Evolutionary conservation across 2,888 invertebrate genomes (phyloP), one percentile per base, ranked within the genome.

Genomic region (Platycheirus rosarum): DNA sequence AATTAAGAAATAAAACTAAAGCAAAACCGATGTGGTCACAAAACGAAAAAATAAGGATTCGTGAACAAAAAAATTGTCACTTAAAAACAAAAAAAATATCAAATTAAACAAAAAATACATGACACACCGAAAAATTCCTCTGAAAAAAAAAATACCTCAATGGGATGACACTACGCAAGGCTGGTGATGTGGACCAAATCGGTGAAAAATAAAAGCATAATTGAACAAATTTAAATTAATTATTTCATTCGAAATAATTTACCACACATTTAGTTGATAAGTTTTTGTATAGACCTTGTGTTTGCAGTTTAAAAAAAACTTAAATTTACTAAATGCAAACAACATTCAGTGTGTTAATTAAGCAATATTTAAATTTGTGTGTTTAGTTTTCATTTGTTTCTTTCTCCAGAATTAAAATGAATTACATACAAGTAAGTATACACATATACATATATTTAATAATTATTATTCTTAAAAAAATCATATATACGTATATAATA

Each of bases 171-270:
- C 65, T 71, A 71, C 79, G 73, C 79, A 84, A 84, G 86, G 89
- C 89, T 89, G 90, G 90, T 90, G 87, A 88, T 88, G 90, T 89
- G 90, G 90, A 89, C 89, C 90, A 90, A 89, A 86, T 87, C 87
- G 87, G 86, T 86, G 85, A 85, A 46, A 66, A 66, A 44, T 53
- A 66, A 55, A 55, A 48, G 44, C 13, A 60, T 26, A 37, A 7
- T 7, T 8, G 16, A 1, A 29, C 14, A 40, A 66, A 53, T 26
- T 60, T 23, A 57, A 9, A 51, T 40, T 68, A 62, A 51, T 48
- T 51, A 62, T 69, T 71, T 66, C 20, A 74, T 69, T 77, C 23
- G 53, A 71, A 71, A 73, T 82, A 77, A 49, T 69, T 77, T 63
- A 79, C 62, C 29, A 66, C 2, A 65, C 18, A 63, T 68, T 74